Base-by-base conservation (phyloP, 2,113 vertebrate species). In the Mionectes macconnelli region DNA sequence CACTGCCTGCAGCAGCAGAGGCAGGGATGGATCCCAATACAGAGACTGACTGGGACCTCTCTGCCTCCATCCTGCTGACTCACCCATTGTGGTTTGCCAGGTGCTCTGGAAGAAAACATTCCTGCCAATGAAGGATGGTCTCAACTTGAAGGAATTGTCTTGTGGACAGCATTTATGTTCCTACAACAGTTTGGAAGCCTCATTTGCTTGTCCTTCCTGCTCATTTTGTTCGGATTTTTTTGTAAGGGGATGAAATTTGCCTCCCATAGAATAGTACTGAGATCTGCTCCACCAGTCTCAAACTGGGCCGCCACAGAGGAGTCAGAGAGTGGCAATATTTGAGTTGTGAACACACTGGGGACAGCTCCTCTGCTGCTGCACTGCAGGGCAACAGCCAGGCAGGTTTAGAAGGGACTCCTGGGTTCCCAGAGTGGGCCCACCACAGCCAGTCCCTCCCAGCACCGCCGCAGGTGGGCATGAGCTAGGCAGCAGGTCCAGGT, bases 51-150 rank as follows among this genome's bases (percentile, higher is more conserved):
- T 47, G 1, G 3, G 82, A 45, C 8, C 28, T 8, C 12, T 39
- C 70, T 45, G 82, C 42, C 57, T 52, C n/a, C 37, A 24, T 23
- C 63, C 85, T 77, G n/a, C 67, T 73, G 53, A 84, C 66, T 70
- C 47, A 53, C 9, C 16, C 56, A 7, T 16, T 0, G 0, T 33
- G n/a, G 23, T 57, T 73, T 25, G 6, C 53, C 59, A 62, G 68
- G 31, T 21, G 49, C 39, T 27, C 33, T 28, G 72, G 68, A 74
- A 67, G 33, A 70, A 85, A 74, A 22, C 18, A 15, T 55, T 90
- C 25, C 52, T 88, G 49, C 49, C 22, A 50, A 69, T 33, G 22
- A 68, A 86, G 10, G n/a, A 67, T 40, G 45, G 67, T 73, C 30
- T 75, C 30, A 28, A 74, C 39, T 72, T 73, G 33, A 60, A 84